Evolutionary conservation across 2,888 invertebrate genomes (phyloP).

Genomic region (Lasioglossum morio): DNA sequence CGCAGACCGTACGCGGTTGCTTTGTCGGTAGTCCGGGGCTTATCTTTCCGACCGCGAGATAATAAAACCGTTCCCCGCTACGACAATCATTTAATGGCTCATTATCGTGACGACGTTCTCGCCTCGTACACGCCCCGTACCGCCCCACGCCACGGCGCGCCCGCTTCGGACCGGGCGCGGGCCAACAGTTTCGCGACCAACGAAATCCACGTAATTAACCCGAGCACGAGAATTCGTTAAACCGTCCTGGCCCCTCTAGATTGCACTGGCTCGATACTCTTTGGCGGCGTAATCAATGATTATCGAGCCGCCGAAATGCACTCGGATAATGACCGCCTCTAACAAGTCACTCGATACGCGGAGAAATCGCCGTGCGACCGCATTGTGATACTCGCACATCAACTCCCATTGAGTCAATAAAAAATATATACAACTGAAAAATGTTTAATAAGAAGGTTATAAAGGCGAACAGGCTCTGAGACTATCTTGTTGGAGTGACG

Average conservation of each 20-base stretch:
- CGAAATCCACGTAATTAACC: slow-evolving; percentile 69
- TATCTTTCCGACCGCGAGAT: slow-evolving; percentile 65
- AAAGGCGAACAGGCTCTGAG: no score
- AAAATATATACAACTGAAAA: no score
- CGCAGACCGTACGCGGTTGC: slow-evolving; percentile 54
- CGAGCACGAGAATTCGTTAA: slow-evolving; percentile 63
- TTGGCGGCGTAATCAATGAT: slow-evolving; percentile 61
- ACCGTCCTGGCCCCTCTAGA: slow-evolving; percentile 43
- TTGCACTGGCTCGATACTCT: slow-evolving; percentile 53
- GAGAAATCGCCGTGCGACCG: not conserved
- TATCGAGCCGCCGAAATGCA: slow-evolving; percentile 23
- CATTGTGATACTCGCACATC: not conserved
- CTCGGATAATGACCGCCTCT: slow-evolving; percentile 2
- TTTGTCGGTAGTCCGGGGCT: slow-evolving; percentile 58
- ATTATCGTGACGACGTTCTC: slow-evolving; percentile 71
- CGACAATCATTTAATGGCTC: slow-evolving; percentile 76
- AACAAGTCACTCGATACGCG: slow-evolving; percentile 37
- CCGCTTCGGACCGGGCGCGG: not conserved
- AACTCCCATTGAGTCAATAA: not conserved
- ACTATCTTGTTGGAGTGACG: no score
- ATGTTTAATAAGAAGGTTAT: no score
- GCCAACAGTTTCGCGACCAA: slow-evolving; percentile 36
- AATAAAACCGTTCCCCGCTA: slow-evolving; percentile 69
- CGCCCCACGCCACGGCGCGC: not conserved
- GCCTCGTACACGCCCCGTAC: slow-evolving; percentile 25